Percentiles rank a stretch among this genome's conserved stretches.
These are phyloP conservation scores for Drosophila ficusphila DNA, from an alignment of 1,140 invertebrate species.

Conservation along the genomic window DNA sequence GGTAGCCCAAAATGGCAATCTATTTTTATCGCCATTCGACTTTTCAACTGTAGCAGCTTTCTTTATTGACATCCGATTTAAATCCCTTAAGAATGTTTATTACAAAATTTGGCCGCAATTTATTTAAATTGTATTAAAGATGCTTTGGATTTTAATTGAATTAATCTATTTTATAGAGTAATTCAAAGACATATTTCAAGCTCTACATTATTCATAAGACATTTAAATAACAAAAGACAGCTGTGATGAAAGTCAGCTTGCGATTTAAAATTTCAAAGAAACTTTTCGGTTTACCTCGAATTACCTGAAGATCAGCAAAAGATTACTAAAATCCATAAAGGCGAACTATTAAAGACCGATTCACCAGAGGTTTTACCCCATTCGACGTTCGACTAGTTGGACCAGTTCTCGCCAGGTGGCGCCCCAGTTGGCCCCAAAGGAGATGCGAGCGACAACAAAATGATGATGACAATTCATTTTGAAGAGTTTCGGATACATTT, in stretches of 20 bases:
- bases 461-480: slow-evolving; percentile 42
- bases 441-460: slow-evolving; percentile 23
- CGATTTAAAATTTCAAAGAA: background rate
- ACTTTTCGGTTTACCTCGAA: background rate
- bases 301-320: background rate
- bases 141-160: too few relatives aligned
- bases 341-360: background rate
- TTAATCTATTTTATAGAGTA: too few relatives aligned
- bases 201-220: background rate
- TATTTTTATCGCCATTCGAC: too few relatives aligned
- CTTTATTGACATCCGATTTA: too few relatives aligned
- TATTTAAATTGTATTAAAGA: too few relatives aligned
- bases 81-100: too few relatives aligned
- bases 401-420: slow-evolving; percentile 9
- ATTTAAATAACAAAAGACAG: background rate
- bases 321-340: background rate
- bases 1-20: too few relatives aligned
- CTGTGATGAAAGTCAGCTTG: background rate
- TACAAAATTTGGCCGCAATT: too few relatives aligned
- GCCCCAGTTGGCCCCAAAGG: slow-evolving; percentile 17
- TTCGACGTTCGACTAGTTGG: background rate
- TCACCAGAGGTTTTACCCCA: background rate
- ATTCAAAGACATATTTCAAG: too few relatives aligned
- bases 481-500: slow-evolving; percentile 32
- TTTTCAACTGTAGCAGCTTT: too few relatives aligned